Percentiles rank a stretch among this genome's conserved stretches.
phyloP scores from a whole-genome alignment of 1,140 invertebrate genomes.

The Drosophila guanche region DNA sequence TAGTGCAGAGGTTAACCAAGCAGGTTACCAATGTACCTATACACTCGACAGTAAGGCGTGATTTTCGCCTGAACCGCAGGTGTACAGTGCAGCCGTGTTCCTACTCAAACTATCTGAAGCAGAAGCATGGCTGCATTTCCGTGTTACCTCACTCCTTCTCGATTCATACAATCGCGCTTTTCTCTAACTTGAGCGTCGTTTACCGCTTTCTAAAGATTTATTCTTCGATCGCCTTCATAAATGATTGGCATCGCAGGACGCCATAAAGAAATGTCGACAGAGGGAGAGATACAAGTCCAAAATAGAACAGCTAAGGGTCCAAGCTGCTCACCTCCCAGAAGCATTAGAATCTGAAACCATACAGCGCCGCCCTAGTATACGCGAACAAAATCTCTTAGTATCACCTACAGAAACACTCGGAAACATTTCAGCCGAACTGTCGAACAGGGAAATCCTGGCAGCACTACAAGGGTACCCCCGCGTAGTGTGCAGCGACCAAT shows the following conservation, averaged over 20 bases:
- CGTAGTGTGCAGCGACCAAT: conserved; percentile 3
- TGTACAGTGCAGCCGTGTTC: too few species aligned
- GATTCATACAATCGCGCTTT: too few species aligned
- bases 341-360: too few species aligned
- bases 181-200: not conserved
- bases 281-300: conserved; percentile 1
- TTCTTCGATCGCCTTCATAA: too few species aligned
- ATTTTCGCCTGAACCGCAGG: too few species aligned
- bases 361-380: conserved; percentile 1
- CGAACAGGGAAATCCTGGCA: conserved; percentile 1
- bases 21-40: not conserved
- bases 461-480: not conserved
- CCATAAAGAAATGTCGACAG: conserved; percentile 2
- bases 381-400: not conserved
- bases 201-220: too few species aligned
- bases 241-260: too few species aligned
- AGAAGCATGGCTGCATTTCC: too few species aligned
- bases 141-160: too few species aligned
- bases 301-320: not conserved
- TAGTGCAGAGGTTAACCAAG: not conserved
- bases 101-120: too few species aligned
- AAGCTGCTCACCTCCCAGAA: conserved; percentile 3
- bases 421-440: conserved; percentile 7
- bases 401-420: not conserved
- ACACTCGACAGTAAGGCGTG: too few species aligned